Evolutionary conservation across 2,113 vertebrate genomes (phyloP).

Genomic region (Delphinapterus leucas): DNA sequence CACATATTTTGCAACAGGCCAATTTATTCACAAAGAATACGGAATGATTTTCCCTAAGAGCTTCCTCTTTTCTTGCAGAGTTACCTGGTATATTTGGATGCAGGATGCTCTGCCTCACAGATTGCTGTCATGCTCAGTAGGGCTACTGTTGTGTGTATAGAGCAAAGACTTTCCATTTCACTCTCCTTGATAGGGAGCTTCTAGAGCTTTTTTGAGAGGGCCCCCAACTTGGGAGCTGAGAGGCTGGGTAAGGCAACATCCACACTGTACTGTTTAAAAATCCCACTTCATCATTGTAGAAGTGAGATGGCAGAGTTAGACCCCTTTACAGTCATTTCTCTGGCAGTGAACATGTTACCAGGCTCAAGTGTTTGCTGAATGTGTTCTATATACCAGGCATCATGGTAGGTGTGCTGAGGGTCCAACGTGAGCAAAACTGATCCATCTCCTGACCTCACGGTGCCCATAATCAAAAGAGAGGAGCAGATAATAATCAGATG

Average conservation of each 20-base stretch:
- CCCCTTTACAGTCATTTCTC: not conserved
- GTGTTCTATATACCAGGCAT: not conserved
- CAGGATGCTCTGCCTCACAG: not conserved
- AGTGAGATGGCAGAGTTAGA: not conserved
- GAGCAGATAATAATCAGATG: not conserved
- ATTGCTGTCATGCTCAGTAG: not conserved
- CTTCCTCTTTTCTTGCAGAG: not conserved
- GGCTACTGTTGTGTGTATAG: not conserved
- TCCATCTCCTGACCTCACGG: not conserved
- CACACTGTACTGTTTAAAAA: not conserved
- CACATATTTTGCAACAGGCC: conserved; percentile 32
- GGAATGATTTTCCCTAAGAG: not conserved
- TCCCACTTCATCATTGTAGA: not conserved
- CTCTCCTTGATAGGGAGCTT: not conserved
- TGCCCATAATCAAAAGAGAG: not conserved
- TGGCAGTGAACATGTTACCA: not conserved
- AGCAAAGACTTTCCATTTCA: not conserved
- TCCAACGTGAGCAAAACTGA: not conserved
- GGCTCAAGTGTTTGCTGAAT: not conserved
- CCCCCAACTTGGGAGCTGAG: not conserved
- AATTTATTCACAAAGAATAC: conserved; percentile 9
- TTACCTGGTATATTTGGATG: not conserved
- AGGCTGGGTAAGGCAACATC: not conserved
- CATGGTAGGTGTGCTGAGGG: too few species aligned
- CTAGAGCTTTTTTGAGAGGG: not conserved